Percentiles rank a stretch among this genome's conserved stretches.
phyloP scores from a whole-genome alignment of 2,113 vertebrate genomes.

The Eclectus roratus region DNA sequence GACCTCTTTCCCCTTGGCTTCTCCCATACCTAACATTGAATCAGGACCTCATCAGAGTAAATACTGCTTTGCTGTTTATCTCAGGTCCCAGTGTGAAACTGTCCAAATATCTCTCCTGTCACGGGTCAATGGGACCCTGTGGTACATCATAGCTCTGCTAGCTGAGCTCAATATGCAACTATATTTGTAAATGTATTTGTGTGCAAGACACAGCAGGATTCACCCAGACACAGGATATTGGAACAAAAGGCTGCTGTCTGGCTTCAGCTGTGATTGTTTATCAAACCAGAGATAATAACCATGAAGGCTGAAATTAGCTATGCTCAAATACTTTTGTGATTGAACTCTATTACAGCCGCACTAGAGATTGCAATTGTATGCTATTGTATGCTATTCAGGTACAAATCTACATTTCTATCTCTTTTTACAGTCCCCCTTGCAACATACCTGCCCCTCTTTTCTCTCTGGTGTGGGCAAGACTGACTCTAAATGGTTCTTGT shows the following conservation, averaged over 20 bases:
- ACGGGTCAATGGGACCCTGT: not conserved
- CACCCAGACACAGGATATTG: not conserved
- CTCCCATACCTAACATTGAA: not conserved
- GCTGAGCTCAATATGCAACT: not conserved
- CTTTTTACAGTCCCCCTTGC: not conserved
- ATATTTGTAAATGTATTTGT: not conserved
- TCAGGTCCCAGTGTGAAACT: not conserved
- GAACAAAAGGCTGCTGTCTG: not conserved
- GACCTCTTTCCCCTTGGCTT: not conserved
- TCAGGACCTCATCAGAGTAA: not conserved
- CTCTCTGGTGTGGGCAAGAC: rapidly evolving
- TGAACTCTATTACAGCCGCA: not conserved
- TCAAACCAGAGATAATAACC: not conserved
- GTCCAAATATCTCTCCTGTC: not conserved
- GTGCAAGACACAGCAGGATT: not conserved
- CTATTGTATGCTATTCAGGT: not conserved
- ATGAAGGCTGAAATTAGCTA: not conserved
- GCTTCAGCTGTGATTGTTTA: not conserved
- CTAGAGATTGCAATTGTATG: not conserved
- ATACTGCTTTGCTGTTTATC: not conserved
- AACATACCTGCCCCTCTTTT: not conserved
- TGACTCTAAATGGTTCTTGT: not conserved
- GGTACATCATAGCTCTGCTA: not conserved
- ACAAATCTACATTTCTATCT: not conserved
- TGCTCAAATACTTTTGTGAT: not conserved